Base-by-base conservation (phyloP, 2,888 invertebrate species). In the Dryomyza anilis region DNA sequence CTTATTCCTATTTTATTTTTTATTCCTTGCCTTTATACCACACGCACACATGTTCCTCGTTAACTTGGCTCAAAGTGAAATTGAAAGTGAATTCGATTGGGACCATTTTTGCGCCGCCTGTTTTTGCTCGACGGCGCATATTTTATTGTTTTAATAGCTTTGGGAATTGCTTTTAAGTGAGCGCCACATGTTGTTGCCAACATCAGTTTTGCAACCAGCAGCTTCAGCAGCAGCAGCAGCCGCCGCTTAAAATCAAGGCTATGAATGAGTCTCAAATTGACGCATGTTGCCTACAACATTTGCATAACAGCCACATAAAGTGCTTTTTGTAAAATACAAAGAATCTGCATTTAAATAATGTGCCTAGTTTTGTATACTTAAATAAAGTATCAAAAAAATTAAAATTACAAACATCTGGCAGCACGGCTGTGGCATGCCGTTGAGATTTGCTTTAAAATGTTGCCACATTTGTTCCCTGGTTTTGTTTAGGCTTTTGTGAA, bases 141-240 rank as follows among this genome's bases (percentile, higher is more conserved):
- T 68, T 64, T 66, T 63, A 48, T 67, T 64, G 43, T 67, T 67
- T 70, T 67, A 68, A 70, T 68, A 66, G 67, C 68, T 64, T 63
- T 66, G 70, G 68, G 67, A 70, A 67, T 68, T 64, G 66, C 23
- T 64, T 65, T 61, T 29, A 58, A 29, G 27, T 45, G 45, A 27
- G 16, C 45, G 19, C 30, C 45, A 29, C 45, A 19, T 45, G 29
- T 58, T 45, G 58, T 58, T 27, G 10, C 33, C 33, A 30, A 21
- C 43, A 36, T 56, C 23, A 23, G 36, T 57, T 23, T 19, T 39
- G 39, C n/a, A 14, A n/a, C 39, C 39, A 39, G 12, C 39, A 14
- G 39, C 14, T 3, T n/a, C 39, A 39, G n/a, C 39, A 39, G 2
- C 3, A 7, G 3, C 12, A 12, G 39, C 3, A 7, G 39, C 39